Base-by-base conservation (phyloP, 1,140 invertebrate species). In the Choristoneura fumiferana region DNA sequence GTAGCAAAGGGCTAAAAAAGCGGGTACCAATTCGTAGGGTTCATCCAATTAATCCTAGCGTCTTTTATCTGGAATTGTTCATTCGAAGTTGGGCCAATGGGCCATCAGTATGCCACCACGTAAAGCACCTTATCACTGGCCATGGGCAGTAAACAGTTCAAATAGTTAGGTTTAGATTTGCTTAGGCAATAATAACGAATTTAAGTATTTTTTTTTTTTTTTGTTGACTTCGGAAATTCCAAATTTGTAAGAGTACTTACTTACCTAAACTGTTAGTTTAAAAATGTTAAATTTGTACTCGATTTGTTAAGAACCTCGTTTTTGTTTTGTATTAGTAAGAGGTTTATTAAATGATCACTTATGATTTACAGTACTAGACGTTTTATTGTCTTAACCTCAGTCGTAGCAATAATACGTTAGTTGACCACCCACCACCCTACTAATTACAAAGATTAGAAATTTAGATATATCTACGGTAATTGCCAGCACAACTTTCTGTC, bases 261-360 rank as follows among this genome's bases (percentile, higher is more conserved):
- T n/a, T n/a, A n/a, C 22, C 22, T 29, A 3, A 49, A 22, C 3
- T 45, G 17, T 49, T 49, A 2, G 43, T 22, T 49, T 49, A 22
- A 22, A 22, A 29, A 12, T 29, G 43, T 49, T 49, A 49, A 22
- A 49, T 49, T 49, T 49, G 22, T 49, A 33, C 43, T 49, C n/a
- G 18, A 8, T 49, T 49, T 49, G 43, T 49, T 49, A 49, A 49
- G 43, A 12, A 49, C 10, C 43, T 12, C 5, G 12, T n/a, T 33
- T 49, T 49, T 22, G 43, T 49, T 49, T 29, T 29, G 22, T 10
- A 8, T 43, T 9, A 22, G 43, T 49, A 12, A 49, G 43, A 49
- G n/a, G 9, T 43, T 17, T 18, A 49, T 22, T 49, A 49, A 49
- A 49, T 22, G 22, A 13, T 29, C 22, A 10, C 43, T 49, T 49